phyloP scores from a whole-genome alignment of 2,888 invertebrate genomes.

The Bhutanitis thaidina region DNA sequence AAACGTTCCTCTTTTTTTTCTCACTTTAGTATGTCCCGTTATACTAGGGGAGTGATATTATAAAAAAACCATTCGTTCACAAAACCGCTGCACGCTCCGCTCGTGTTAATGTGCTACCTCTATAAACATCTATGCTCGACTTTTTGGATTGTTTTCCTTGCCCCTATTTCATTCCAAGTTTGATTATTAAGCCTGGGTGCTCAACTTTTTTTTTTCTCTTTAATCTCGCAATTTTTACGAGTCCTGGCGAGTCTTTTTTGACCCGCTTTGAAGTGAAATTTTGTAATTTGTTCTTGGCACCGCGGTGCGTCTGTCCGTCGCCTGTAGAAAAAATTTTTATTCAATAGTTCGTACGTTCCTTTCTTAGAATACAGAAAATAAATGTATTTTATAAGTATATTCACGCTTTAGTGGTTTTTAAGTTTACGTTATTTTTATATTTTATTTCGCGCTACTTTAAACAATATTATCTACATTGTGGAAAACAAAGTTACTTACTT shows the following conservation, averaged over 20 bases:
- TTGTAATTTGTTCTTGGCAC: constrained; percentile 4
- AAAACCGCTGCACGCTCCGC: constrained; percentile 2
- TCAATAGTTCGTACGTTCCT: too few species aligned
- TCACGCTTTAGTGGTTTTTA: too few species aligned
- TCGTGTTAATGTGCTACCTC: not conserved
- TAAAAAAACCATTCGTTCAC: not conserved
- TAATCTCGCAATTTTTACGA: constrained; percentile 11
- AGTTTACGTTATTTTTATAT: too few species aligned
- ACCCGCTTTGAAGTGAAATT: constrained; percentile 18
- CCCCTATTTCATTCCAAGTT: constrained; percentile 21
- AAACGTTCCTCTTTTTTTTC: too few species aligned
- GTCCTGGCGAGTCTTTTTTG: constrained; percentile 12
- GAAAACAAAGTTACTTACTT: too few species aligned
- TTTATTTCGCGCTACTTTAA: too few species aligned
- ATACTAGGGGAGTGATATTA: too few species aligned
- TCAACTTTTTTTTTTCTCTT: constrained; percentile 14
- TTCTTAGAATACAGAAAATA: too few species aligned
- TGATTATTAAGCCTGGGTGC: constrained; percentile 18
- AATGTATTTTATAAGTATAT: too few species aligned
- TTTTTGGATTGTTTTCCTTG: constrained; percentile 23
- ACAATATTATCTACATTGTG: too few species aligned
- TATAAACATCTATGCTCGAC: constrained; percentile 10
- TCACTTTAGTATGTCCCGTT: too few species aligned
- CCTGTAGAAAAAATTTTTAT: too few species aligned
- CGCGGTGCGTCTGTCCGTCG: not conserved